Conservation (phyloP, 2,888 invertebrate species). For the Drosophila recens region DNA sequence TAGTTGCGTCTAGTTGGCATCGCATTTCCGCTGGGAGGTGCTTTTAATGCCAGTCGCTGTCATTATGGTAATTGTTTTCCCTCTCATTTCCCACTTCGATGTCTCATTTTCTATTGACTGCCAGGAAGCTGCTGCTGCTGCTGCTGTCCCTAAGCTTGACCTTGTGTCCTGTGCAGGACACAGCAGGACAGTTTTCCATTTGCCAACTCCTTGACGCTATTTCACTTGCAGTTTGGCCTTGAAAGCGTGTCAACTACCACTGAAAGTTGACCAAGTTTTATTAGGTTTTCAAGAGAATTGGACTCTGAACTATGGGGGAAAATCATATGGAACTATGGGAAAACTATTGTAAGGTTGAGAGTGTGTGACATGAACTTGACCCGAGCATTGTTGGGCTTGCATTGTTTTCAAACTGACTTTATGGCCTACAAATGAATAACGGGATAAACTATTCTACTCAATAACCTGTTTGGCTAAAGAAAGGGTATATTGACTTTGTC, state of each 20-base stretch:
- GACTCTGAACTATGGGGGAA: constrained; percentile 5
- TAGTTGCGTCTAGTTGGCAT: background rate
- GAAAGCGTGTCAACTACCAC: constrained; percentile 43
- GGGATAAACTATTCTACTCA: too few relatives aligned
- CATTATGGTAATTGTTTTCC: constrained; percentile 60
- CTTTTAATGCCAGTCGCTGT: constrained; percentile 9
- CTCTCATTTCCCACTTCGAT: constrained; percentile 20
- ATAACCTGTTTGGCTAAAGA: background rate
- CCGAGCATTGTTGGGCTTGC: constrained; percentile 15
- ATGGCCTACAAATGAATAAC: background rate
- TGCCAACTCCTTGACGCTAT: background rate
- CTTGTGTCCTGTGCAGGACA: constrained; percentile 11
- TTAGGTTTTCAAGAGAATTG: constrained; percentile 44
- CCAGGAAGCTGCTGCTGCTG: constrained; percentile 6
- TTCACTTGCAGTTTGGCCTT: constrained; percentile 42
- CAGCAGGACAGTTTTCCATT: constrained; percentile 21
- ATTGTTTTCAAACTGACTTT: constrained; percentile 10
- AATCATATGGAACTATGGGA: background rate
- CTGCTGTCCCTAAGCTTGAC: constrained; percentile 11
- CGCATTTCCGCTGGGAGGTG: constrained; percentile 24
- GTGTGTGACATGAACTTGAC: constrained; percentile 50
- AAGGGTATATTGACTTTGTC: background rate
- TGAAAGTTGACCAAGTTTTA: constrained; percentile 74
- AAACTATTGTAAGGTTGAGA: background rate
- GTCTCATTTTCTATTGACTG: constrained; percentile 7